Base-by-base conservation (phyloP, 2,113 vertebrate genomes). In the Puma concolor region DNA sequence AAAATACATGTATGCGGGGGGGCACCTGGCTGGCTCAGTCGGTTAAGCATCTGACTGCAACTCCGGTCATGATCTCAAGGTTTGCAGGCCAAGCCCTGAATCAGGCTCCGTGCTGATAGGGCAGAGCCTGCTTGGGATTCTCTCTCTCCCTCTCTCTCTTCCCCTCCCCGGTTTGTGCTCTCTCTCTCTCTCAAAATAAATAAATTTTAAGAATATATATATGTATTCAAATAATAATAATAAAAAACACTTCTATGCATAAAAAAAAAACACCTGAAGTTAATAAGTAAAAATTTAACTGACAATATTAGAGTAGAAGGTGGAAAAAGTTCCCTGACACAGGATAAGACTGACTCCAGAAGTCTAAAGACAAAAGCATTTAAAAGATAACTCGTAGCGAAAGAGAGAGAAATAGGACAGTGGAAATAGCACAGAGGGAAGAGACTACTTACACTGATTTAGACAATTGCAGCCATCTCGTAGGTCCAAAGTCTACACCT, bases 401-500 rank as follows among this genome's bases (percentile, higher is more conserved):
- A 52, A 69, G 31, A 84, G 17, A 84, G 19, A 91, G n/a, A 88
- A 92, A 63, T 3, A 9, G 1, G 4, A 76, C 19, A 9, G 9
- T 19, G 17, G 44, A 72, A 60, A 87, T 7, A 84, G 27, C 11
- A 31, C 6, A 41, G n/a, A 27, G 29, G 79, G 23, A 69, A 81
- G 12, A 44, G 4, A 81, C 9, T 21, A 11, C 25, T 87, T 48
- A 95, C 63, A 57, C 41, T 14, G 5, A 60, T 3, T 7, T 60
- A 21, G 80, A 54, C 50, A 80, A 50, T 57, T 76, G n/a, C 67
- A 14, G n/a, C 74, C 4, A 5, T 23, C 33, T 23, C 3, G 6
- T 31, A 33, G 31, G 1, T 52, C 71, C 17, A 2, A 52, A 2
- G 27, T 4, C 33, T 33, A 4, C 1, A 4, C 15, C 5, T 41